Conservation (phyloP, 1,140 invertebrate species). For the Nebria ingens region DNA sequence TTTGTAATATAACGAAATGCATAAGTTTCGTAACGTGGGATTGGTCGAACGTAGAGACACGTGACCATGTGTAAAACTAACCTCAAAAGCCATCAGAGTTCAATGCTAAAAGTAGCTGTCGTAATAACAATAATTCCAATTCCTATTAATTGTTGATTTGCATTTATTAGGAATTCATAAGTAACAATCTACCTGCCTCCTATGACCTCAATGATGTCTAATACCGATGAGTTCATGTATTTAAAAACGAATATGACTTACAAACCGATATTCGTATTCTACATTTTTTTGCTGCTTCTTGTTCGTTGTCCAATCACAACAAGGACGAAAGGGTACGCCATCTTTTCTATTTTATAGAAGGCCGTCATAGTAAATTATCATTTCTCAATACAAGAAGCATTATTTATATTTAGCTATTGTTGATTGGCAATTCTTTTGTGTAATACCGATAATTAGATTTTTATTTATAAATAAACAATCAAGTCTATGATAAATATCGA, state of each 20-base stretch:
- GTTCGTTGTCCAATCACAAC: neutral
- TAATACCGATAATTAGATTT: no score
- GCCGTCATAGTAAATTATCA: neutral
- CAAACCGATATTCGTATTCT: neutral
- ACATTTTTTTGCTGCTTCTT: neutral
- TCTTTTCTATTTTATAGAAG: conserved; percentile 3
- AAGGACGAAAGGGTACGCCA: neutral
- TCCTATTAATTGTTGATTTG: conserved; percentile 4
- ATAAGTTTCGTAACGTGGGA: no score
- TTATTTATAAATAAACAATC: no score
- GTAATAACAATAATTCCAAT: no score
- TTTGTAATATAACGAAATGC: no score
- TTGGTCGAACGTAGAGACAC: neutral
- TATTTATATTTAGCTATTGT: no score
- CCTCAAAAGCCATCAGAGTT: conserved; percentile 1
- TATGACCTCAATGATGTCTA: conserved; percentile 6
- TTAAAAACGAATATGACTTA: conserved; percentile 9
- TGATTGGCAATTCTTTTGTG: no score
- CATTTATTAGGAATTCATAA: conserved; percentile 8
- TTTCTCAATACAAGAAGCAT: no score
- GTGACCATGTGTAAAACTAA: neutral
- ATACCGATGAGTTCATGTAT: neutral
- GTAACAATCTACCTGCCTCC: neutral
- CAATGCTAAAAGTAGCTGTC: conserved; percentile 3
- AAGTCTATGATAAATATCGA: no score